A percentile compares a stretch with the other conserved stretches of the same genome.
These are phyloP conservation scores for Labrus mixtus DNA, from an alignment of 2,113 vertebrate genomes.

Conservation along the genomic window DNA sequence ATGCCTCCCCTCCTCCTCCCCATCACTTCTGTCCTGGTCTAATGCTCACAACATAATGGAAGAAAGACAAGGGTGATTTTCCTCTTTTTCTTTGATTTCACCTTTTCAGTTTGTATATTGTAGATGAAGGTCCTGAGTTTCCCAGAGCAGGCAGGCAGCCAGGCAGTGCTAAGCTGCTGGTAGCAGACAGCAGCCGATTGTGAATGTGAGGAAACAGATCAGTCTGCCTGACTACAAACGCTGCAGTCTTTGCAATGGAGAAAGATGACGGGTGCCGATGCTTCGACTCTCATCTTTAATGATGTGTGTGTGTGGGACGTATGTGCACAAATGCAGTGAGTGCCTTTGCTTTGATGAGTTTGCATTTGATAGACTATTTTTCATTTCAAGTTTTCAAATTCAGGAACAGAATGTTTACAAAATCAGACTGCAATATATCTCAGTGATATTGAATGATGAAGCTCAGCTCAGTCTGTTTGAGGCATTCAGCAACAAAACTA, in stretches of 20 bases:
- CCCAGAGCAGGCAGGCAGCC: constrained; percentile 22
- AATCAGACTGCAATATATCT: constrained; percentile 24
- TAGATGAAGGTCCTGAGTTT: constrained; percentile 39
- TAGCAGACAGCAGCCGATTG: constrained; percentile 42
- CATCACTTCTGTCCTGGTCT: constrained; percentile 51
- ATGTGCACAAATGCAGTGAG: constrained; percentile 1
- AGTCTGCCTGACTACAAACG: constrained; percentile 16
- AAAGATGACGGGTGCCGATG: constrained; percentile 28
- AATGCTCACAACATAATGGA: constrained; percentile 54
- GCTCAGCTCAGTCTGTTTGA: constrained; percentile 27
- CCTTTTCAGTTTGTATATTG: constrained; percentile 47
- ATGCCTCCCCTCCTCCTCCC: constrained; percentile 14
- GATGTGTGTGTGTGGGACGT: neutral
- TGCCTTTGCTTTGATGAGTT: constrained; percentile 2
- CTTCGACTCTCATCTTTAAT: neutral
- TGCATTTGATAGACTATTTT: constrained; percentile 21
- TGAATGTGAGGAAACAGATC: constrained; percentile 55
- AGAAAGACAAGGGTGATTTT: constrained; percentile 58
- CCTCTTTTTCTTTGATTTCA: constrained; percentile 26
- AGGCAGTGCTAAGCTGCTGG: constrained; percentile 5
- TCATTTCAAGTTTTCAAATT: constrained; percentile 10
- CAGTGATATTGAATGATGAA: constrained; percentile 46
- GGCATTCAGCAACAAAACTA: constrained; percentile 22
- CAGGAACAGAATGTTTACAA: neutral
- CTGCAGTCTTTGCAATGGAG: constrained; percentile 14